A percentile compares a stretch with the other conserved stretches of the same genome.
Conservation (phyloP, 2,113 vertebrate genomes). For the Micromys minutus region DNA sequence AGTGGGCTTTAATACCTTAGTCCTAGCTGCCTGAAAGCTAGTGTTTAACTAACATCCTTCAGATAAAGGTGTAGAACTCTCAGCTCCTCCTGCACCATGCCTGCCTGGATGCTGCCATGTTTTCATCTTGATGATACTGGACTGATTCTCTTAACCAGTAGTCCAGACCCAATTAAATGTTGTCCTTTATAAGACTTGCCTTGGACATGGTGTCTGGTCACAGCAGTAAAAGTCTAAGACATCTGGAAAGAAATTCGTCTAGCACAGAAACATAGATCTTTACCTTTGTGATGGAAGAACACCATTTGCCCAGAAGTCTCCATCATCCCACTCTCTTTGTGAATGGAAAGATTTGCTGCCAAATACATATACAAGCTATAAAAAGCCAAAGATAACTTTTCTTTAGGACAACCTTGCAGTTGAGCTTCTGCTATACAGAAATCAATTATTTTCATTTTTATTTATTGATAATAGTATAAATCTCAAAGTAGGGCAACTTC, state of each 20-base stretch:
- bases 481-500: neutral
- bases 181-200: too few relatives aligned
- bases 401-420: neutral
- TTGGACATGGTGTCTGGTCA: too few relatives aligned
- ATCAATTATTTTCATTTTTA: neutral
- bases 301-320: neutral
- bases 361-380: conserved; percentile 32
- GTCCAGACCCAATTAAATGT: too few relatives aligned
- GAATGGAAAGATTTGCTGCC: conserved; percentile 27
- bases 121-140: too few relatives aligned
- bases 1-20: too few relatives aligned
- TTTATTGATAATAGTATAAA: conserved; percentile 11
- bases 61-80: too few relatives aligned
- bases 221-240: too few relatives aligned
- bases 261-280: neutral
- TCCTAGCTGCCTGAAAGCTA: too few relatives aligned
- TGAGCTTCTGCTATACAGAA: neutral
- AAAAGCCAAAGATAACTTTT: conserved; percentile 45
- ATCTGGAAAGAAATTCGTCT: neutral
- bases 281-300: neutral
- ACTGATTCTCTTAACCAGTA: too few relatives aligned
- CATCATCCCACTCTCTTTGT: neutral
- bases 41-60: too few relatives aligned
- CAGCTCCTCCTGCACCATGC: too few relatives aligned
- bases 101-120: too few relatives aligned